Percentiles rank a stretch among this genome's conserved stretches.
Conservation (phyloP, 2,113 vertebrate genomes). For the Arvicanthis niloticus region DNA sequence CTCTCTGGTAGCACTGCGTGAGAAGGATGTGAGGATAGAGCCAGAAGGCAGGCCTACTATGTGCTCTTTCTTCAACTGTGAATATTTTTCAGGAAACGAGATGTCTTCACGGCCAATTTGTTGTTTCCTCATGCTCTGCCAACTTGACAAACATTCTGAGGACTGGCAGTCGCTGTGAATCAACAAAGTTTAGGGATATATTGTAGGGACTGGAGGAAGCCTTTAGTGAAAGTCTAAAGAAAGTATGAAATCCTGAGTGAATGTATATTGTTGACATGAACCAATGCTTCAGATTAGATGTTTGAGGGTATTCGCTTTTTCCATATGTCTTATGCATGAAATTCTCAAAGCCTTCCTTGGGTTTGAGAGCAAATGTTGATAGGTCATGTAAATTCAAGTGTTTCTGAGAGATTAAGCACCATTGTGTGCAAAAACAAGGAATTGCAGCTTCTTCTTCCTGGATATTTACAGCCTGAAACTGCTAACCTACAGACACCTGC, state of each 20-base stretch:
- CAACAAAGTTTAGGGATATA: background rate
- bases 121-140: background rate
- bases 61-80: background rate
- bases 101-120: background rate
- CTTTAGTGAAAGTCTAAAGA: background rate
- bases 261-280: background rate
- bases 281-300: background rate
- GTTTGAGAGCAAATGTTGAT: background rate
- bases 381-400: background rate
- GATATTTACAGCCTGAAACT: background rate
- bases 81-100: background rate
- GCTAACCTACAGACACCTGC: too few relatives aligned
- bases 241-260: background rate
- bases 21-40: background rate
- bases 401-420: background rate
- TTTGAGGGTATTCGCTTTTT: background rate
- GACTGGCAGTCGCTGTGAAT: background rate
- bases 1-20: background rate
- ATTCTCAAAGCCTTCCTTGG: background rate
- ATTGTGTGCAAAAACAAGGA: background rate
- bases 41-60: background rate
- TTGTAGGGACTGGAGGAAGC: background rate
- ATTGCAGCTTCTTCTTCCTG: too few relatives aligned
- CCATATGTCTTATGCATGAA: background rate
- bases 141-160: background rate